These are phyloP conservation scores for Chionodraco myersi DNA, from an alignment of 2,113 vertebrate species.

Conservation along the genomic window DNA sequence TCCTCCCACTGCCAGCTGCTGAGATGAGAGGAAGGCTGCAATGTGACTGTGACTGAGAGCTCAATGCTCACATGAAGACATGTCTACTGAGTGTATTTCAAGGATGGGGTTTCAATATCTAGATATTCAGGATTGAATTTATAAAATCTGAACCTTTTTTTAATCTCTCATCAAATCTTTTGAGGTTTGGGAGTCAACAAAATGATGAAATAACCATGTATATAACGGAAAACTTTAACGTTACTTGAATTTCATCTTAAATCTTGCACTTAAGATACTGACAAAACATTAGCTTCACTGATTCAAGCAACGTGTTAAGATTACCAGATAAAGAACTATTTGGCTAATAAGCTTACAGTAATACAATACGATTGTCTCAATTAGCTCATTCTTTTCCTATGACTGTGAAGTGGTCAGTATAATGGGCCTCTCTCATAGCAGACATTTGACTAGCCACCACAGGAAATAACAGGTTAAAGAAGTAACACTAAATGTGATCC, in stretches of 20 bases:
- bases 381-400: neutral
- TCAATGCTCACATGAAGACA: slow-evolving; percentile 8
- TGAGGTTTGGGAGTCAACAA: neutral
- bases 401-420: neutral
- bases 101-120: neutral
- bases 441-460: neutral
- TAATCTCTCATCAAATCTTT: neutral
- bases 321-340: neutral
- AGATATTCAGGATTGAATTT: neutral
- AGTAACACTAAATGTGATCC: neutral
- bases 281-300: neutral
- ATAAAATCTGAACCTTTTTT: neutral
- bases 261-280: neutral
- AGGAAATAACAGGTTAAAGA: neutral
- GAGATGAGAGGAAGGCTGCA: slow-evolving; percentile 32
- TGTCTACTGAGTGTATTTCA: neutral
- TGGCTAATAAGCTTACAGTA: neutral
- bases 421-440: neutral
- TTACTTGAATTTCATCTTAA: neutral
- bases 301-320: neutral
- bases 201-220: neutral
- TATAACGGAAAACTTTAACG: neutral
- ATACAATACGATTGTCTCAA: neutral
- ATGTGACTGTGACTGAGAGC: slow-evolving; percentile 33
- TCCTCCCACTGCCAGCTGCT: slow-evolving; percentile 67